Conservation (phyloP, 2,113 vertebrate species). For the Pelecanus crispus region DNA sequence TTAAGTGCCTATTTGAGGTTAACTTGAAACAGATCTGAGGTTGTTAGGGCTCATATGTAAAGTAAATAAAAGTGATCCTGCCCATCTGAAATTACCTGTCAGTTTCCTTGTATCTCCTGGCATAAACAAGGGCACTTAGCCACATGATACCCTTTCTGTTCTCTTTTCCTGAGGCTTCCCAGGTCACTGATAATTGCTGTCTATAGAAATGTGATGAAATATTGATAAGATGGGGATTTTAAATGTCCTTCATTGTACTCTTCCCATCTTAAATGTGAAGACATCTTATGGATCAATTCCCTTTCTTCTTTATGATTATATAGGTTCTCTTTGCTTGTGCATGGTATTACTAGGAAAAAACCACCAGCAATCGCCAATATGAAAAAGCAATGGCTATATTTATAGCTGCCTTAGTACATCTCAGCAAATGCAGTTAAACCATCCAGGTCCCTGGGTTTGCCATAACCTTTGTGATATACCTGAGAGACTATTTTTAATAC, state of each 20-base stretch:
- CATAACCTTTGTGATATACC: not conserved
- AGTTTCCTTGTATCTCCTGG: not conserved
- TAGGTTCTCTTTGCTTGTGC: not conserved
- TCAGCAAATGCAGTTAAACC: not conserved
- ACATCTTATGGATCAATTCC: not conserved
- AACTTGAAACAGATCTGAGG: conserved; percentile 2
- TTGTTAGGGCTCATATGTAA: not conserved
- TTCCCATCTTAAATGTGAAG: not conserved
- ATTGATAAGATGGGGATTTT: not conserved
- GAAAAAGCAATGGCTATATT: not conserved
- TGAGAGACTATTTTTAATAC: not conserved
- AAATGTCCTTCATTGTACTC: not conserved
- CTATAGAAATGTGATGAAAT: not conserved
- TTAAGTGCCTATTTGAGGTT: not conserved
- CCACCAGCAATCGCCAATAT: not conserved
- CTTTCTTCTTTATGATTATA: not conserved
- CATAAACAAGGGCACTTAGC: not conserved
- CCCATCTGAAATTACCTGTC: not conserved
- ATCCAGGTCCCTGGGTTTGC: not conserved
- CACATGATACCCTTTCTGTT: not conserved
- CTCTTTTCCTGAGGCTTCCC: not conserved
- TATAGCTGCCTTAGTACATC: not conserved
- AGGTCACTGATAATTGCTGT: not conserved
- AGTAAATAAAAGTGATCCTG: conserved; percentile 6
- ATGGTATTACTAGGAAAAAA: not conserved